These are phyloP conservation scores for Xyliphius kryptos DNA, from an alignment of 2,113 vertebrate genomes.

Conservation along the genomic window DNA sequence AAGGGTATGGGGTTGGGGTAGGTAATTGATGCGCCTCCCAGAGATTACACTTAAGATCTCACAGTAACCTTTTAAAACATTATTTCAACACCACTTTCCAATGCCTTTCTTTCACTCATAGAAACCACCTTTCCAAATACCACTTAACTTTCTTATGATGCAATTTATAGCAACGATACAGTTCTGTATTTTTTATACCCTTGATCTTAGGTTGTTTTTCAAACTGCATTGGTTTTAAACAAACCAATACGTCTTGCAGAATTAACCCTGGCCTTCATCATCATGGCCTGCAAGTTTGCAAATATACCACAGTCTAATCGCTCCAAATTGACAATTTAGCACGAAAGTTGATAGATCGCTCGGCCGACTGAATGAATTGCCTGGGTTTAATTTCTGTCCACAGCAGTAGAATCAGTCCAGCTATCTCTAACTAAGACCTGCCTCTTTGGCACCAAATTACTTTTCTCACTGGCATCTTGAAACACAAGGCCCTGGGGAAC, in stretches of 20 bases:
- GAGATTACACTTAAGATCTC: no score
- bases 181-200: not conserved
- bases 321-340: conserved; percentile 41
- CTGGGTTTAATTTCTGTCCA: conserved; percentile 38
- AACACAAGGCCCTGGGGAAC: conserved; percentile 32
- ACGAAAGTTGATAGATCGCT: conserved; percentile 39
- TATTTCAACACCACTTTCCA: no score
- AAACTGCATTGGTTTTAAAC: not conserved
- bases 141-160: no score
- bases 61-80: no score
- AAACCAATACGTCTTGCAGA: not conserved
- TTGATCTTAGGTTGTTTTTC: not conserved
- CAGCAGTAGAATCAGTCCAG: conserved; percentile 25
- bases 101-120: no score
- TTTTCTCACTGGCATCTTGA: conserved; percentile 31
- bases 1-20: no score
- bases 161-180: no score
- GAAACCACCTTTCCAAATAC: no score
- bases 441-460: conserved; percentile 32
- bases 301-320: conserved; percentile 33
- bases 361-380: conserved; percentile 41
- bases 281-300: conserved; percentile 39
- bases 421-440: conserved; percentile 7
- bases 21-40: no score
- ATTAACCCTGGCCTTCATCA: conserved; percentile 33